These are phyloP conservation scores for Oenanthe melanoleuca DNA, from an alignment of 2,113 vertebrate species.

Conservation along the genomic window DNA sequence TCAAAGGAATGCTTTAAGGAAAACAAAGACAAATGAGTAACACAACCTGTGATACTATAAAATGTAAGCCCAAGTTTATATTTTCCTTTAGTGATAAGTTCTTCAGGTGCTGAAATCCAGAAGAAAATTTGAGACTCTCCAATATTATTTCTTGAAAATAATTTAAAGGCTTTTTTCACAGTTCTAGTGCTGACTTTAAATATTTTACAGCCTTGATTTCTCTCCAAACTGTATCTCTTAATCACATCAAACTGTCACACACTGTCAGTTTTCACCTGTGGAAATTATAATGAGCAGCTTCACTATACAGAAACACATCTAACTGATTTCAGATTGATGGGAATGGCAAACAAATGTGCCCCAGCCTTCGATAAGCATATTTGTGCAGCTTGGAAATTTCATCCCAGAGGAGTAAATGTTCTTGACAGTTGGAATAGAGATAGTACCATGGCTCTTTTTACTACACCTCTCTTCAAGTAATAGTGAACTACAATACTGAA, in stretches of 20 bases:
- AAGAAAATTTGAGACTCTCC: neutral
- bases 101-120: neutral
- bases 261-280: slow-evolving; percentile 38
- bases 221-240: slow-evolving; percentile 25
- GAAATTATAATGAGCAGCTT: slow-evolving; percentile 60
- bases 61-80: neutral
- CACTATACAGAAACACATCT: slow-evolving; percentile 42
- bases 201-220: slow-evolving; percentile 30
- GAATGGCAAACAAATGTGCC: slow-evolving; percentile 44
- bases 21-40: neutral
- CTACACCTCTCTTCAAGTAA: neutral
- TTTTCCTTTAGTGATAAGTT: neutral
- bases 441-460: neutral
- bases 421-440: slow-evolving; percentile 8
- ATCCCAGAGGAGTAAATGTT: neutral
- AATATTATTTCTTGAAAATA: neutral
- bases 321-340: slow-evolving; percentile 49
- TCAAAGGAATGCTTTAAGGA: neutral
- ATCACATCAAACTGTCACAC: slow-evolving; percentile 60
- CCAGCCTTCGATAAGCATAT: slow-evolving; percentile 33
- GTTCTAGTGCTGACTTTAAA: slow-evolving; percentile 16
- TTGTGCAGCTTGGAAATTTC: slow-evolving; percentile 19
- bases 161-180: neutral
- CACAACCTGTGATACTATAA: neutral
- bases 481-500: neutral